Conservation (phyloP, 2,113 vertebrate species). For the Recurvirostra avosetta region DNA sequence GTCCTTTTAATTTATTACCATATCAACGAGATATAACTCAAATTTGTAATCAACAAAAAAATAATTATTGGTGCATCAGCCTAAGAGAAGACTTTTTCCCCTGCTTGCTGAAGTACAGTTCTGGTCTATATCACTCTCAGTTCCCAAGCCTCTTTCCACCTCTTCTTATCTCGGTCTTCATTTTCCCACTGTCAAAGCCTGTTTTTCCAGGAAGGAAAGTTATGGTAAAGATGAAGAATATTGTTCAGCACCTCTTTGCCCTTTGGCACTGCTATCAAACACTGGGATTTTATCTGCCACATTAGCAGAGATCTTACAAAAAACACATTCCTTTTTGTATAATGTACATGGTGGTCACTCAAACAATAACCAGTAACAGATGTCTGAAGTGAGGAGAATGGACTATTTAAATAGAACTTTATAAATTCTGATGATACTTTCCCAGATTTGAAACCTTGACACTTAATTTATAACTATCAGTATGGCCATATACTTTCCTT, state of each 20-base stretch:
- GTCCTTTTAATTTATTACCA: slow-evolving; percentile 20
- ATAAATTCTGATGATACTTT: slow-evolving; percentile 56
- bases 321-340: slow-evolving; percentile 58
- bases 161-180: slow-evolving; percentile 77
- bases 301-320: slow-evolving; percentile 40
- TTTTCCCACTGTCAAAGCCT: slow-evolving; percentile 70
- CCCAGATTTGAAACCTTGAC: slow-evolving; percentile 44
- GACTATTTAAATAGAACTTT: slow-evolving; percentile 48
- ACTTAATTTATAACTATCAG: slow-evolving; percentile 60
- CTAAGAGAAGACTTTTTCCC: slow-evolving; percentile 34
- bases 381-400: slow-evolving; percentile 73
- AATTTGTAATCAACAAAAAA: slow-evolving; percentile 56
- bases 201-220: slow-evolving; percentile 66
- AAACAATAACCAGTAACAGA: slow-evolving; percentile 83
- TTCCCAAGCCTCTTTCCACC: slow-evolving; percentile 80
- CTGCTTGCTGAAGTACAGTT: slow-evolving; percentile 51
- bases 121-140: slow-evolving; percentile 80
- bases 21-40: not conserved
- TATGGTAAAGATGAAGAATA: slow-evolving; percentile 52
- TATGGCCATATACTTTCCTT: not conserved
- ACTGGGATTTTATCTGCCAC: slow-evolving; percentile 29
- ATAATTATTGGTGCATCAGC: slow-evolving; percentile 30
- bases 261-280: slow-evolving; percentile 52
- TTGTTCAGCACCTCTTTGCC: slow-evolving; percentile 60
- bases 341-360: slow-evolving; percentile 76